Base-by-base conservation (phyloP, 2,113 vertebrate genomes). In the Silurus asotus region DNA sequence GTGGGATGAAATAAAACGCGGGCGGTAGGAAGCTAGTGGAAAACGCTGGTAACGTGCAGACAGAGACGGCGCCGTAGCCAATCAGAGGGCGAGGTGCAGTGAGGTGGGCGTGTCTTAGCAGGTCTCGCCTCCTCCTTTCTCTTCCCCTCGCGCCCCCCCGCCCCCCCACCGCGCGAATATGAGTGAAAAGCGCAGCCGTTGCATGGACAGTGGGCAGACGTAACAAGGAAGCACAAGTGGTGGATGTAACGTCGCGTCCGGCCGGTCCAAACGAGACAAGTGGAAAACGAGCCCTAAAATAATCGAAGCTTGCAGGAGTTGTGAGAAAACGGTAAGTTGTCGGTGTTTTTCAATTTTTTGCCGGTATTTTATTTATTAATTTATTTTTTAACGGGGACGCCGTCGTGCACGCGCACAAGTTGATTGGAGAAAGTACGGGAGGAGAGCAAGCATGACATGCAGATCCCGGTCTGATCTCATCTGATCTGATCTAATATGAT, bases 1-100 rank as follows among this genome's bases (percentile, higher is more conserved):
- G 89, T 97, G 97, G 97, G 97, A 94, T 88, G 97, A 97, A 96
- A 98, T 94, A 98, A 96, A 92, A 97, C 97, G 97, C 96, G 81
- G 96, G 91, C 91, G 91, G 88, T 94, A 91, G 93, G 88, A 88
- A 89, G 95, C 96, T 92, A 95, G 91, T 93, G 94, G 94, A 96
- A 95, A 96, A 93, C 92, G 94, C 94, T 93, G 88, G 91, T 87
- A 92, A 92, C 90, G 90, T 85, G 92, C 90, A 92, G 90, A 86
- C 90, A 92, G 90, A 81, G 81, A 89, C 77, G 84, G 37, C 19
- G 14, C 19, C 23, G 8, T 86, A 94, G 93, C 97, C 97, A 97
- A 98, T 97, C 87, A 90, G 76, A 53, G 4, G 9, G 69, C 75
- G 37, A 81, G 89, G 78, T 89, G 91, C 91, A 92, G 92, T 91